These are phyloP conservation scores for Hypsopygia costalis DNA, from an alignment of 2,888 invertebrate genomes.

Conservation along the genomic window DNA sequence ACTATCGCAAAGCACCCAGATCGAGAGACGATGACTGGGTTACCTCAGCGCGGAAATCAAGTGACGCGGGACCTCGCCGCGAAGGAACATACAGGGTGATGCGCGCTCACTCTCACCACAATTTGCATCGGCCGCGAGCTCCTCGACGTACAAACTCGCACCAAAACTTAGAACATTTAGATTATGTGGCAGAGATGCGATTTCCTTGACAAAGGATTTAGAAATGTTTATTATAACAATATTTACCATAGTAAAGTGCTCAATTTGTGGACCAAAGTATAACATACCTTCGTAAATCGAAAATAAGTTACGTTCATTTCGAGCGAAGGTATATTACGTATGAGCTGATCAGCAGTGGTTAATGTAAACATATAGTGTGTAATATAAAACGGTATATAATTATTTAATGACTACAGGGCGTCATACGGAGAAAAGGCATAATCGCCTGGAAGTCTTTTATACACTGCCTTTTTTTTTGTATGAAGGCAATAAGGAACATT, in stretches of 20 bases:
- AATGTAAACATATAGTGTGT: not conserved
- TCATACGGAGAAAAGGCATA: no score
- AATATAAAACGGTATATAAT: not conserved
- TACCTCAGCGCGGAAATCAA: conserved; percentile 52
- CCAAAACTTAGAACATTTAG: conserved; percentile 82
- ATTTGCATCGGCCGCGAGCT: conserved; percentile 76
- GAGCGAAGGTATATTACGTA: no score
- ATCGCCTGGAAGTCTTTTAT: no score
- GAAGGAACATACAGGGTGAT: conserved; percentile 69
- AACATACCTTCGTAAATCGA: conserved; percentile 32
- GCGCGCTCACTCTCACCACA: conserved; percentile 84
- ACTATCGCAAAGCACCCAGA: conserved; percentile 52
- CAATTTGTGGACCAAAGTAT: conserved; percentile 77
- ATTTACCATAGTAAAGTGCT: conserved; percentile 58
- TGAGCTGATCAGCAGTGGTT: not conserved
- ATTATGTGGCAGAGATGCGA: conserved; percentile 83
- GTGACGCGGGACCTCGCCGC: conserved; percentile 65
- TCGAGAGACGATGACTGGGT: conserved; percentile 57
- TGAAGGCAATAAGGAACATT: no score
- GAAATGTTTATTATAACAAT: conserved; percentile 34
- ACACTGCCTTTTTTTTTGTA: no score
- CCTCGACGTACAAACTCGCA: conserved; percentile 82
- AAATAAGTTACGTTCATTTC: not conserved
- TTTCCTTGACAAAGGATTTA: conserved; percentile 77
- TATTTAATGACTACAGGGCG: not conserved